Base-by-base conservation (phyloP, 2,797 vertebrate species). In the Sus cebifrons region DNA sequence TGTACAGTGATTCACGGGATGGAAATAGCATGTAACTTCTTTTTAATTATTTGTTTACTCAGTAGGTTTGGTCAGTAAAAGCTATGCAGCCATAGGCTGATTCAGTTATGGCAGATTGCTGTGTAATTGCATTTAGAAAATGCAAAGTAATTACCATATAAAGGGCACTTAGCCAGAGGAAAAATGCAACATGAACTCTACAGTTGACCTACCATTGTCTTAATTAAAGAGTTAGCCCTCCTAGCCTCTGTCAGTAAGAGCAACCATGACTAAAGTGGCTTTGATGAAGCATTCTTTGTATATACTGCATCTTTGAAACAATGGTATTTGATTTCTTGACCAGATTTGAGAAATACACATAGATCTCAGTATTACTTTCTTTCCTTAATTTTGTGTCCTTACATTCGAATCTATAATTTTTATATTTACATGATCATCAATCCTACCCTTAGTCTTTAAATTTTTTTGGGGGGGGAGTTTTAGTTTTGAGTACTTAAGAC, bases 121-220 rank as follows among this genome's bases (percentile, higher is more conserved):
- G 25, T 89, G 74, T 82, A 74, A 91, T 60, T 86, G 62, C 18
- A 49, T 83, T 97, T 85, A 79, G 75, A 86, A 96, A 84, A 93
- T 67, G 29, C 32, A 87, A 20, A 89, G 89, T 91, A 44, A 85
- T 91, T 91, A 86, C 62, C 91, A 81, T 79, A 67, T 36, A 77
- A 67, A 86, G 0, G 44, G 25, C 32, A 79, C 25, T 56, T 91
- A 78, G 40, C 58, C 36, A 91, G 75, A 95, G 71, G 75, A 18
- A 97, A 54, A 84, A 79, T 56, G 13, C 21, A 29, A 44, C 27
- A 29, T 29, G 17, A 84, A 27, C 74, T 88, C 62, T 52, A 11
- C 3, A 27, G 75, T 27, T 85, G 71, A 77, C 23, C 23, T 27
- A 21, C 25, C 23, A 5, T 91, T 91, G 65, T 91, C 70, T 78